Evolutionary conservation across 2,797 vertebrate genomes (phyloP), one percentile per base, ranked within the genome.

Genomic region (Tinamus major): DNA sequence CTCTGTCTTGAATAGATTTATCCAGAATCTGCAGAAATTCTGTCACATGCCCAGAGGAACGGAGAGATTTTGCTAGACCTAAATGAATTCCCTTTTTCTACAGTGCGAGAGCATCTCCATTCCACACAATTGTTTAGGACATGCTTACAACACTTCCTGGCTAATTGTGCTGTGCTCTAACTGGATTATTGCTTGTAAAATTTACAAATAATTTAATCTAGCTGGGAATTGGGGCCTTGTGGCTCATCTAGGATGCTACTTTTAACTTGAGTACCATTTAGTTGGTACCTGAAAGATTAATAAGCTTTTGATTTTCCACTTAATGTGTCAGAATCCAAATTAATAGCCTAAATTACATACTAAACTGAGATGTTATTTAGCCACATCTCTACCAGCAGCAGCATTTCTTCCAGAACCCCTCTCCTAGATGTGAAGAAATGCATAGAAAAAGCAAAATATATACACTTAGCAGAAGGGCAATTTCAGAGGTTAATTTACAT

Each of bases 401-500:
- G 1, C 0, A 3, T 18, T 29, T 70, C 44, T 37, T 39, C 6
- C 20, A 71, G 44, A 8, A 65, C 3, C 7, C 16, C 9, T 77
- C 29, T 20, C 14, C 10, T 27, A 5, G 3, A 37, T 13, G 19
- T 62, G 14, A 77, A 89, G 51, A 77, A 59, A 78, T 1, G 0
- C 18, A 31, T 29, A 48, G 56, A 90, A 77, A 90, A 74, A 48
- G 2, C 48, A 72, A 49, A 18, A 41, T 1, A 27, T 2, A 58
- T 9, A 10, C 9, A 49, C 27, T 46, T 62, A 71, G 70, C 35
- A 81, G 87, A 80, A 2, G 4, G 12, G 15, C 51, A 74, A 87
- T 95, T 86, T 81, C 84, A 84, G 56, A 56, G 31, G 59, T 74
- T 93, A 91, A 94, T 95, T 92, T 93, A 6, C 63, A 79, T 95